These are phyloP conservation scores for Dendrocopos noguchii DNA, from an alignment of 2,113 vertebrate genomes.

Conservation along the genomic window DNA sequence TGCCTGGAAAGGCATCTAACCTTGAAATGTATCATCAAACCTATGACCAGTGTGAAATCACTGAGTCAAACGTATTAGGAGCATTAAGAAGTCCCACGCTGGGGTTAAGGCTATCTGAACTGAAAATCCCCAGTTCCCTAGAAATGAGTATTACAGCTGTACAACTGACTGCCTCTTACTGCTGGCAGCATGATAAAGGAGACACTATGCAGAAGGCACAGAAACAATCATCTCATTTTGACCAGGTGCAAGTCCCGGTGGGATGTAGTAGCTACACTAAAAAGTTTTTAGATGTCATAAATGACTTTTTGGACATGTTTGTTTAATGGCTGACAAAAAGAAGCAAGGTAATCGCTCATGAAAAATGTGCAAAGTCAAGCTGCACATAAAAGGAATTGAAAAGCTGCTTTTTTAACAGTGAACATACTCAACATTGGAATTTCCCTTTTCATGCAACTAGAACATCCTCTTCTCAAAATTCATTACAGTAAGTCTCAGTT, in stretches of 20 bases:
- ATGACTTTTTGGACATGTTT: neutral
- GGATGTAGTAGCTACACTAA: neutral
- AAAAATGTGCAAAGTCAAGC: neutral
- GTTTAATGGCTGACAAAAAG: neutral
- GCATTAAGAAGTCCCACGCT: neutral
- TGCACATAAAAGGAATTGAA: neutral
- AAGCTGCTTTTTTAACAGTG: neutral
- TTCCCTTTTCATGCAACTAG: neutral
- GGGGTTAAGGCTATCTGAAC: neutral
- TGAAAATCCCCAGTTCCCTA: neutral
- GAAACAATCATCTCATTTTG: neutral
- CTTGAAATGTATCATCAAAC: neutral
- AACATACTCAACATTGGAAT: neutral
- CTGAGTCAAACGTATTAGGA: neutral
- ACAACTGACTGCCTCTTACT: neutral
- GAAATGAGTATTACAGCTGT: neutral
- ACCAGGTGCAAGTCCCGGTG: neutral
- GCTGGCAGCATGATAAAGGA: neutral
- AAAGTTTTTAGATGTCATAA: neutral
- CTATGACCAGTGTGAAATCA: neutral
- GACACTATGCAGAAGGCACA: neutral
- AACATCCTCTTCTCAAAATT: neutral
- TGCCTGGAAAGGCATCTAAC: neutral
- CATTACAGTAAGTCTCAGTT: neutral
- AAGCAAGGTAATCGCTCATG: neutral